Evolutionary conservation across 2,113 vertebrate genomes (phyloP).

Genomic region (Kryptolebias marmoratus): DNA sequence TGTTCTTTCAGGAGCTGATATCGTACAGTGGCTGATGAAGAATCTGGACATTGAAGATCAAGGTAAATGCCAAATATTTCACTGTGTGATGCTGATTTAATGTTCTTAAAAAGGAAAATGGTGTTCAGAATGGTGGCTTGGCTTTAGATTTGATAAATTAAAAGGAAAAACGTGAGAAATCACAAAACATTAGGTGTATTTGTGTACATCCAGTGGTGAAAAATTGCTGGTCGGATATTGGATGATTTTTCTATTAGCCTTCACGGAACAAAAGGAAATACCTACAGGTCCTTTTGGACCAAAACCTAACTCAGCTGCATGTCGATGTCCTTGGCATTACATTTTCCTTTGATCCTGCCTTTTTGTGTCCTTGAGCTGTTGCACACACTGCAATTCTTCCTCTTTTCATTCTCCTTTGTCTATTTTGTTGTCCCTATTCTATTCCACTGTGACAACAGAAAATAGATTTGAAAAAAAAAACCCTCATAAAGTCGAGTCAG

Average conservation of each 20-base stretch:
- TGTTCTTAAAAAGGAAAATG: neutral
- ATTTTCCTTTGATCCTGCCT: slow-evolving; percentile 37
- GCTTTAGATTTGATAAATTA: neutral
- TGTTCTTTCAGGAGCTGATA: slow-evolving; percentile 90
- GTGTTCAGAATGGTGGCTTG: neutral
- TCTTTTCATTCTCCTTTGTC: slow-evolving; percentile 4
- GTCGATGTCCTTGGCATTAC: slow-evolving; percentile 7
- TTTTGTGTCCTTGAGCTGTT: slow-evolving; percentile 25
- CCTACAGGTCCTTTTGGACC: neutral
- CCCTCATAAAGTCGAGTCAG: neutral
- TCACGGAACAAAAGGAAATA: neutral
- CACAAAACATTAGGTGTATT: too few relatives aligned
- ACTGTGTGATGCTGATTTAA: neutral
- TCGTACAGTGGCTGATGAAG: slow-evolving; percentile 98
- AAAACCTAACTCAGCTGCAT: neutral
- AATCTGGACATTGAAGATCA: slow-evolving; percentile 96
- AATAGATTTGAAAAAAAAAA: slow-evolving; percentile 15
- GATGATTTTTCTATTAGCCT: slow-evolving; percentile 6
- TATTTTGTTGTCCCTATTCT: slow-evolving; percentile 17
- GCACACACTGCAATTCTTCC: neutral
- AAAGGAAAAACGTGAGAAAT: neutral
- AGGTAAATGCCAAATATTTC: slow-evolving; percentile 79
- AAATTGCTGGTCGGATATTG: too few relatives aligned
- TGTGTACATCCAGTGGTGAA: too few relatives aligned
- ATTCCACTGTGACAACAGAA: slow-evolving; percentile 3